Evolutionary conservation across 2,113 vertebrate genomes (phyloP), one percentile per base, ranked within the genome.

Genomic region (Spea multiplicata): DNA sequence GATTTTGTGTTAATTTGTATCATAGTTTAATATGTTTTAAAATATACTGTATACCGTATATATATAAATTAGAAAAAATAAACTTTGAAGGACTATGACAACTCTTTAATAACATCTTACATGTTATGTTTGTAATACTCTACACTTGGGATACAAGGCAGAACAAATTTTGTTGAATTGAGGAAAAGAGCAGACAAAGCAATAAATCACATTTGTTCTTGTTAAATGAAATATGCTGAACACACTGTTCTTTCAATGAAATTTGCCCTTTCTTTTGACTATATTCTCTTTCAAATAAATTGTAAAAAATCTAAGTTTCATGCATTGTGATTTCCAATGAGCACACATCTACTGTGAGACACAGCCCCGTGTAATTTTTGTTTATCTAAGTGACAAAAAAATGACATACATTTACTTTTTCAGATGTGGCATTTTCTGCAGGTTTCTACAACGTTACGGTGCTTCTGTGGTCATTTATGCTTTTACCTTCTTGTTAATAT

Each of bases 201-300:
- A 80, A 80, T 80, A 80, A 80, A 80, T 80, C 78, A 80, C 78
- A 80, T 80, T 79, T 79, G 69, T 79, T 80, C 78, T 68, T 80
- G 78, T 74, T 80, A 80, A 74, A 80, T 74, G 71, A 80, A 80
- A 80, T 80, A 80, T 80, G 78, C 78, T 80, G 78, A 80, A 71
- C 78, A 80, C 71, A 68, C 78, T 80, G 71, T 74, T 80, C 71
- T 67, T 74, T 80, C 78, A 80, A 80, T 80, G 71, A 80, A 80
- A 74, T 80, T 80, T 80, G 78, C 64, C 78, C 71, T 80, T 80
- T 80, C 71, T 67, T 74, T 80, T 80, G 73, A 74, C 50, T 74
- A 67, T 50, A 44, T 67, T 80, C 71, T 57, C 71, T 80, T 50
- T 66, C 71, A 68, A 68, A 45, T 12, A 74, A 67, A 80, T 73